Conservation (phyloP, 2,888 invertebrate genomes). For the Bursaphelenchus okinawaensis region DNA sequence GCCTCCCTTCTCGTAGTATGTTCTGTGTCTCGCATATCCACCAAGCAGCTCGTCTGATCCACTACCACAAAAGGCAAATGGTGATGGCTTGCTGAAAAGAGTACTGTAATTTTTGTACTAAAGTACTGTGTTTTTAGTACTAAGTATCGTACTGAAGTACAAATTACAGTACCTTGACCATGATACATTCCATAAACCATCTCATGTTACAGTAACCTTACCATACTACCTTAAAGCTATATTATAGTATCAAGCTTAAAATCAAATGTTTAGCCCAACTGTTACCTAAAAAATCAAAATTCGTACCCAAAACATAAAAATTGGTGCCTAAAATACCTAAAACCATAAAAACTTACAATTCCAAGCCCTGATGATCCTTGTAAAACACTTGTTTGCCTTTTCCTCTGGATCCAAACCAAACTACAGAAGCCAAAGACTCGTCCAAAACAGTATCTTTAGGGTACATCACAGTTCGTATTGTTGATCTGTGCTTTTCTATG, state of each 20-base stretch:
- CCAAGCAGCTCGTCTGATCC: constrained; percentile 96
- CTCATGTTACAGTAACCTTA: too few species aligned
- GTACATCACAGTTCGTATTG: constrained; percentile 23
- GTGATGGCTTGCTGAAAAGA: constrained; percentile 7
- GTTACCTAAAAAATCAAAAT: too few species aligned
- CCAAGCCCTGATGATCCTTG: constrained; percentile 3
- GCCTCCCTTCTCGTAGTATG: constrained; percentile 61
- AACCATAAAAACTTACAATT: not conserved
- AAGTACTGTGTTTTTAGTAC: too few species aligned
- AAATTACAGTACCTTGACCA: too few species aligned
- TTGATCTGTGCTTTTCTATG: constrained; percentile 27
- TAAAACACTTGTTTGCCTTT: constrained; percentile 59
- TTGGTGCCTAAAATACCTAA: not conserved
- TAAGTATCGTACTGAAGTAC: too few species aligned
- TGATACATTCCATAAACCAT: too few species aligned
- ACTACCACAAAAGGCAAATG: constrained; percentile 71
- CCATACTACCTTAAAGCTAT: too few species aligned
- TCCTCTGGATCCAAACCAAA: constrained; percentile 87
- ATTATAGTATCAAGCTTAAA: too few species aligned
- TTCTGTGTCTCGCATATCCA: constrained; percentile 83
- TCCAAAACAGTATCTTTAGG: constrained; percentile 83
- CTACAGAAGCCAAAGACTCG: constrained; percentile 84
- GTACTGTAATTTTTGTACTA: too few species aligned
- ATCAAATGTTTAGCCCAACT: too few species aligned
- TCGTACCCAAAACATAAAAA: too few species aligned